phyloP scores from a whole-genome alignment of 2,113 vertebrate species.

The Ahaetulla prasina region DNA sequence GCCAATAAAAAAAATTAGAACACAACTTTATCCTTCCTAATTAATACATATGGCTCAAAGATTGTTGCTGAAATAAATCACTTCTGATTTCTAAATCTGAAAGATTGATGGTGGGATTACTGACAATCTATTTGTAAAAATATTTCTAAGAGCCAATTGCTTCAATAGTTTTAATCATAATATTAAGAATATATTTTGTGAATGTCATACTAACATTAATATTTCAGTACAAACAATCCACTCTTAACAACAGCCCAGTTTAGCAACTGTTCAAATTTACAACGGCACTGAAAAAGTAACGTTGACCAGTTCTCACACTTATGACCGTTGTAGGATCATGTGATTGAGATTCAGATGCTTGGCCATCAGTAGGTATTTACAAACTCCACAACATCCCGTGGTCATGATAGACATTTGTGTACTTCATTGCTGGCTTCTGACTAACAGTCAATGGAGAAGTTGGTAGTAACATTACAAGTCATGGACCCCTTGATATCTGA shows the following conservation, averaged over 20 bases:
- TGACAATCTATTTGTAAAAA: not conserved
- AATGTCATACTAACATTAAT: not conserved
- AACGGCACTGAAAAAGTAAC: not conserved
- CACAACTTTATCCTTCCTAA: not conserved
- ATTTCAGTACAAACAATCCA: not conserved
- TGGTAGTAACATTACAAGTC: not conserved
- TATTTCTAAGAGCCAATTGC: not conserved
- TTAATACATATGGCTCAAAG: not conserved
- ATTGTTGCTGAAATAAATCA: not conserved
- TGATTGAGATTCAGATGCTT: not conserved
- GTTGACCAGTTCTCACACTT: not conserved
- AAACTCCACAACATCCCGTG: not conserved
- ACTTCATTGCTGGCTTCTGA: not conserved
- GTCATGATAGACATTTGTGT: not conserved
- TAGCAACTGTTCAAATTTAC: not conserved
- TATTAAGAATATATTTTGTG: not conserved
- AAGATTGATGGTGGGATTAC: not conserved
- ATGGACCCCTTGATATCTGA: not conserved
- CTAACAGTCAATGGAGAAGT: not conserved
- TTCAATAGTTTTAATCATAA: not conserved
- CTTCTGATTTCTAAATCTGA: not conserved
- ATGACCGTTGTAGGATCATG: not conserved
- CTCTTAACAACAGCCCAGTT: not conserved
- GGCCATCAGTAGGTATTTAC: not conserved
- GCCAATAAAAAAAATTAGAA: not conserved